Conservation (phyloP, 1,140 invertebrate species). For the Caenorhabditis brenneri region DNA sequence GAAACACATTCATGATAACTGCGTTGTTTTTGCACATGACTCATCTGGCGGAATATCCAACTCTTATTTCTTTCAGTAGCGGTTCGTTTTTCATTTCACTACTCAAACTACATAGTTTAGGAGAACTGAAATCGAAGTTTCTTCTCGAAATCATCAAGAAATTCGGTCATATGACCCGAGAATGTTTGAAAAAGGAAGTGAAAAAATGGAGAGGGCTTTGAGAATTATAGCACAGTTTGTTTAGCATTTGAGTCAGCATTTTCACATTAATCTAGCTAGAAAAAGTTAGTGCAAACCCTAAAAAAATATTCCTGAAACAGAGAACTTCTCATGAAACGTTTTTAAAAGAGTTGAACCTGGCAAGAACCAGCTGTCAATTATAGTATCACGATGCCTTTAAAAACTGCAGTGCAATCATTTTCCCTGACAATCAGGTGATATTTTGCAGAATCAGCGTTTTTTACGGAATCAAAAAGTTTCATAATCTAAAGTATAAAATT, state of each 20-base stretch:
- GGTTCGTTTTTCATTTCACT: background rate
- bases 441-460: no score
- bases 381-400: no score
- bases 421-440: no score
- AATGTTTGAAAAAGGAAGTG: background rate
- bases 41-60: background rate
- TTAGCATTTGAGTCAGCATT: constrained; percentile 20
- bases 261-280: background rate
- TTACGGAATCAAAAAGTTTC: no score
- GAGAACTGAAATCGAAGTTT: background rate
- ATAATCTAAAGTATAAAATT: no score
- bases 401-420: no score
- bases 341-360: no score
- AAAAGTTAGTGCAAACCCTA: no score
- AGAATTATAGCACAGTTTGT: constrained; percentile 9
- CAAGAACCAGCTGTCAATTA: no score
- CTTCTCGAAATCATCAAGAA: background rate
- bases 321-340: no score
- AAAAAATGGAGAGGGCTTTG: background rate
- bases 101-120: background rate
- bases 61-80: background rate
- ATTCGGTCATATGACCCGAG: background rate
- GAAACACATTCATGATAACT: no score
- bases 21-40: background rate
- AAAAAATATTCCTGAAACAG: background rate